These are phyloP conservation scores for Chionodraco myersi DNA, from an alignment of 2,113 vertebrate genomes.

Conservation along the genomic window DNA sequence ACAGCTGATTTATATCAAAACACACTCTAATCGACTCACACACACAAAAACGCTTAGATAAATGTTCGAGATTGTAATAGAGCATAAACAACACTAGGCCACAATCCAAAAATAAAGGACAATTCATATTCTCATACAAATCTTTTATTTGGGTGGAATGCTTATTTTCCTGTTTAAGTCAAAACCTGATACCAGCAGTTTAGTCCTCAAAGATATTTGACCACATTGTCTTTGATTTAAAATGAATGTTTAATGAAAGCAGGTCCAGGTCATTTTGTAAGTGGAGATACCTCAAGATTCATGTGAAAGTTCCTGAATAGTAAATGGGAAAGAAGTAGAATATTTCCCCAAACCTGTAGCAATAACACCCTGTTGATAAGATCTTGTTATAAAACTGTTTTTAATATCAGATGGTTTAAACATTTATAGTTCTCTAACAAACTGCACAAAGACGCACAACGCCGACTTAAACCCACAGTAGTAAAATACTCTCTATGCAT, in stretches of 20 bases:
- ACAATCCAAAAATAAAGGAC: conserved; percentile 29
- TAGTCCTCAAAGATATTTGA: background rate
- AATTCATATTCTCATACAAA: conserved; percentile 17
- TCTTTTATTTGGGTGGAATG: background rate
- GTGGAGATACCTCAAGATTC: background rate
- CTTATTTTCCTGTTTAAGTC: background rate
- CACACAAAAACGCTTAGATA: conserved; percentile 4
- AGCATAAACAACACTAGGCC: conserved; percentile 66
- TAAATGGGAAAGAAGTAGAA: conserved; percentile 1
- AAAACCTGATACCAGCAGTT: conserved; percentile 29
- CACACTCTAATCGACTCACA: conserved; percentile 1
- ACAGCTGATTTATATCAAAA: conserved; percentile 8
- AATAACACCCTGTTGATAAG: conserved; percentile 12
- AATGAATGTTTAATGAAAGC: conserved; percentile 2
- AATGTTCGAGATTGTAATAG: conserved; percentile 55
- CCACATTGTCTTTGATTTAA: background rate
- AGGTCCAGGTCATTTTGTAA: background rate
- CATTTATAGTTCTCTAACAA: conserved; percentile 33
- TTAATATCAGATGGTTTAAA: conserved; percentile 11
- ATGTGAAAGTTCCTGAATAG: conserved; percentile 27
- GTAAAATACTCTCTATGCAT: conserved; percentile 29
- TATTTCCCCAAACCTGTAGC: conserved; percentile 1
- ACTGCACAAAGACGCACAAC: conserved; percentile 28
- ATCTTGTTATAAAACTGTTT: background rate
- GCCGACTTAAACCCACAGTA: conserved; percentile 21